Base-by-base conservation (phyloP, 2,113 vertebrate species). In the Abramis brama region DNA sequence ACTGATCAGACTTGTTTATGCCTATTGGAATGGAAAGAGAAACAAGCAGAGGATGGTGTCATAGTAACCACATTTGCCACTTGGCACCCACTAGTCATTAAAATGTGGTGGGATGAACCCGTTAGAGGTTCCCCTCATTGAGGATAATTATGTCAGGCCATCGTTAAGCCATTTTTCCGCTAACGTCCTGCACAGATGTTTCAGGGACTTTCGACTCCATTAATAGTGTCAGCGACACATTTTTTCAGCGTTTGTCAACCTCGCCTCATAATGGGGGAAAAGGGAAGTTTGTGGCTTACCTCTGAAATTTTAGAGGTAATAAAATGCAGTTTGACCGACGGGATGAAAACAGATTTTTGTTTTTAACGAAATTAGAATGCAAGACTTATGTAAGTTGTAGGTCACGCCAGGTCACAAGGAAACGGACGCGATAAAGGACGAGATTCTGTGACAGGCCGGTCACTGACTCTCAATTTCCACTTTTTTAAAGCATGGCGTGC, bases 41-140 rank as follows among this genome's bases (percentile, higher is more conserved):
- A 93, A 92, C 91, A 86, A 91, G 57, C 33, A n/a, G 13, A 21
- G 47, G 50, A 73, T 86, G 85, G 52, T 77, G 92, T 94, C 91
- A 93, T 81, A 85, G 78, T 64, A 90, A 85, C 83, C 59, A 52
- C 66, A 88, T 85, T 91, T 92, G 91, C 89, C 90, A 90, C 88
- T 93, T 93, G 93, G 92, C 93, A 93, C 83, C 91, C 78, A 83
- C 76, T 86, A 90, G 64, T 93, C 90, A 94, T 94, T 93, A 94
- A 93, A 94, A 94, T 85, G 88, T 89, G 92, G 92, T 86, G 89
- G 93, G 83, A 92, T 88, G 86, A 85, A 91, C 88, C 88, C 89
- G 88, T 87, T 45, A 91, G 90, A 33, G 87, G 88, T 91, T 91
- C 59, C 82, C 88, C 86, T 91, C 89, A 89, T 92, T 93, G 93